Conservation (phyloP, 2,888 invertebrate genomes). For the Lithodes maja region DNA sequence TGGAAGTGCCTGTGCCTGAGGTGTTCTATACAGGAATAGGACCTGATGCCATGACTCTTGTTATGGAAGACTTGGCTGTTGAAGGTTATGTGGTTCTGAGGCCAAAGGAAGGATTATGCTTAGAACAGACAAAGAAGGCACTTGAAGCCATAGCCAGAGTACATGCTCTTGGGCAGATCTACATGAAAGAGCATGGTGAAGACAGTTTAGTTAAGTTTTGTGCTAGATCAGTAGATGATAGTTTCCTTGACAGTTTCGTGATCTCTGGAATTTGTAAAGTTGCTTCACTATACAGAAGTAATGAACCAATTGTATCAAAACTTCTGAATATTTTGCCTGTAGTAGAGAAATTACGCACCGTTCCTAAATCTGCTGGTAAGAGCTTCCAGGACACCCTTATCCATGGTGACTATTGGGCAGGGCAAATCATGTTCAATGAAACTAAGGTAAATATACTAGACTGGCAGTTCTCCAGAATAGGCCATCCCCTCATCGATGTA, state of each 20-base stretch:
- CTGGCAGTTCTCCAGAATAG: constrained; percentile 40
- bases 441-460: constrained; percentile 22
- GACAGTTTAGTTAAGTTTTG: not conserved
- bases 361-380: not conserved
- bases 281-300: not conserved
- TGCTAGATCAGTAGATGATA: not conserved
- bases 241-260: constrained; percentile 5
- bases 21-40: constrained; percentile 17
- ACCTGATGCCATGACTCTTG: constrained; percentile 30
- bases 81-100: constrained; percentile 8
- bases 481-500: constrained; percentile 19
- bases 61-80: constrained; percentile 39
- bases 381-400: constrained; percentile 4
- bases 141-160: constrained; percentile 34
- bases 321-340: not conserved
- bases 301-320: not conserved
- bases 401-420: constrained; percentile 49
- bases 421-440: constrained; percentile 35
- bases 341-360: not conserved
- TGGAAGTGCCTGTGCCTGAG: constrained; percentile 24
- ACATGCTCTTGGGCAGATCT: constrained; percentile 35
- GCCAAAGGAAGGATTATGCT: constrained; percentile 5
- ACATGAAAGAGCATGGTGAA: constrained; percentile 6
- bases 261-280: not conserved
- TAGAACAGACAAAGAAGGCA: constrained; percentile 18